Conservation (phyloP, 2,113 vertebrate species). For the Athene noctua region DNA sequence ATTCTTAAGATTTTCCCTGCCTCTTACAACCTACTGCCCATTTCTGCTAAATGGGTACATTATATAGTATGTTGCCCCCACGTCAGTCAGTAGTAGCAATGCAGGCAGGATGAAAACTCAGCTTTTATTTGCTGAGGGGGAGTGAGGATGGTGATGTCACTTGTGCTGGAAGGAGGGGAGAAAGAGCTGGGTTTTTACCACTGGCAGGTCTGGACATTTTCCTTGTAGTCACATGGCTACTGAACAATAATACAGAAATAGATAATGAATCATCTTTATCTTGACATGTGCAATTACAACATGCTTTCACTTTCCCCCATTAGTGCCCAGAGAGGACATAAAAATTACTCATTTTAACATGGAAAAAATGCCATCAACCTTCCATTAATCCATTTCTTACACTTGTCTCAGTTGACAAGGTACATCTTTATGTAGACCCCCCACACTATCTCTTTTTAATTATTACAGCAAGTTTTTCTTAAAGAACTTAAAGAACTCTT, state of each 20-base stretch:
- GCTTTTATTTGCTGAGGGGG: not conserved
- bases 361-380: not conserved
- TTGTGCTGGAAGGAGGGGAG: not conserved
- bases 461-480: not conserved
- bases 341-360: not conserved
- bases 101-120: not conserved
- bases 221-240: not conserved
- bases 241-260: not conserved
- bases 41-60: not conserved
- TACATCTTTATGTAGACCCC: not conserved
- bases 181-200: not conserved
- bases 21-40: not conserved
- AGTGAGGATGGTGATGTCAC: not conserved
- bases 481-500: not conserved
- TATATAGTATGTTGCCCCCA: fast-evolving
- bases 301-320: not conserved
- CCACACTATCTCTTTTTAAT: not conserved
- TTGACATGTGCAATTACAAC: not conserved
- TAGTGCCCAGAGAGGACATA: not conserved
- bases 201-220: not conserved
- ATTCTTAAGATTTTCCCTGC: not conserved
- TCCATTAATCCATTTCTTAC: not conserved
- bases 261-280: not conserved
- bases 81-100: not conserved
- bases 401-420: not conserved